Conservation (phyloP, 2,113 vertebrate genomes). For the Leucosticte australis region DNA sequence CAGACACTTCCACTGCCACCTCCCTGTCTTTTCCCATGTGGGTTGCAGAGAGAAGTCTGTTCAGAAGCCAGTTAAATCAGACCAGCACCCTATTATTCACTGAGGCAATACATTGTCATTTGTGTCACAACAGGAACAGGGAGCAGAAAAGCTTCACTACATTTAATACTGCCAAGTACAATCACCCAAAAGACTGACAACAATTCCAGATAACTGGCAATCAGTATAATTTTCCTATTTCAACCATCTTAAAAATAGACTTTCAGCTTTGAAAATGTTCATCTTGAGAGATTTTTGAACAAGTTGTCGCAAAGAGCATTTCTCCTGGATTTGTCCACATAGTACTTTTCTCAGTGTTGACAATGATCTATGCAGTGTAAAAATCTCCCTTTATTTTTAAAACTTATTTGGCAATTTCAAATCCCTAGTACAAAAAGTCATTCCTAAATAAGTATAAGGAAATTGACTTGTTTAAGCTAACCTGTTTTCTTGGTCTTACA, state of each 20-base stretch:
- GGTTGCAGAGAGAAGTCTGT: background rate
- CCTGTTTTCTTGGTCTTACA: background rate
- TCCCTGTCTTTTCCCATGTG: background rate
- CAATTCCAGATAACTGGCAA: slow-evolving; percentile 10
- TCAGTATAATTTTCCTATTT: slow-evolving; percentile 39
- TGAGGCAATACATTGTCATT: slow-evolving; percentile 19
- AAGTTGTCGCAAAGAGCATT: background rate
- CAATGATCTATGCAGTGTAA: background rate
- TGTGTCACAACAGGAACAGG: slow-evolving; percentile 7
- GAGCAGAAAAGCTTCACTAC: background rate
- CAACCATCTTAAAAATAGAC: slow-evolving; percentile 2
- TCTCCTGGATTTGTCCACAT: background rate
- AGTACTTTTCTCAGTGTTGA: background rate
- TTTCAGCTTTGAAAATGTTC: background rate
- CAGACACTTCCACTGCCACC: background rate
- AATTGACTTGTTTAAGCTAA: background rate
- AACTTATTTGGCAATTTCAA: background rate
- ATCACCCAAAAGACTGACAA: slow-evolving; percentile 27
- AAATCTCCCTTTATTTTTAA: background rate
- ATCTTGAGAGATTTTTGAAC: background rate
- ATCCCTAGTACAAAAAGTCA: background rate
- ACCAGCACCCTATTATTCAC: background rate
- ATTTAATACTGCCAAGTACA: slow-evolving; percentile 12
- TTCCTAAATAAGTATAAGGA: background rate
- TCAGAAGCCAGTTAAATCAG: background rate